Base-by-base conservation (phyloP, 2,888 invertebrate genomes). In the Hirtodrosophila histrioides region DNA sequence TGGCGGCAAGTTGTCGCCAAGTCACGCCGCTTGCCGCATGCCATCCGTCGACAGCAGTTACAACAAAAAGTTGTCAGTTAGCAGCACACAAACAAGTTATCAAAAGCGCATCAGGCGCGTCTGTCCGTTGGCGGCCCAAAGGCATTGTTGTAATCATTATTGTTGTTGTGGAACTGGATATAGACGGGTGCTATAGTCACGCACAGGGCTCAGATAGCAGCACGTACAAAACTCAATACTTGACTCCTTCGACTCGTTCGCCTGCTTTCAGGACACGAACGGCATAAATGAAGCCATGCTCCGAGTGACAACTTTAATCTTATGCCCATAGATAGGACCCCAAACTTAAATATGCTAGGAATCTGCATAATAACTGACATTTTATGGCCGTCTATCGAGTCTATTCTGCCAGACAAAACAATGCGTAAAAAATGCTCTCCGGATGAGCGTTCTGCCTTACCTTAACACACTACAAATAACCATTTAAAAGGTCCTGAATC, bases 21-120 rank as follows among this genome's bases (percentile, higher is more conserved):
- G 75, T 68, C 70, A 37, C 64, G 56, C 61, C 27, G 4, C 6
- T 0, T 27, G 17, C 27, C 41, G 43, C 53, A 27, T 35, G 65
- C 12, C 55, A 8, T 11, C 51, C 35, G 53, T 40, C 56, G 48
- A 33, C 45, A 44, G 43, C 41, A 37, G 45, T 55, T 46, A 62
- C 49, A 69, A 67, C 55, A 66, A 24, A 66, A 61, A 63, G 44
- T 44, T 75, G 45, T 57, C 41, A 46, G 57, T 57, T 43, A 36
- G 8, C 24, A 58, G 36, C 44, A 40, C 51, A 75, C 70, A 81
- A 84, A 78, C 72, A 87, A 81, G 85, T 81, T 82, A 81, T 82
- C 82, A 84, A 87, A 81, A 87, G 86, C 82, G 67, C 82, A 82
- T 86, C 78, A 72, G 54, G 40, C 49, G 62, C 50, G 57, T 60